A percentile compares a stretch with the other conserved stretches of the same genome.
phyloP scores from a whole-genome alignment of 2,113 vertebrate genomes.

The Marmota flaviventris region DNA sequence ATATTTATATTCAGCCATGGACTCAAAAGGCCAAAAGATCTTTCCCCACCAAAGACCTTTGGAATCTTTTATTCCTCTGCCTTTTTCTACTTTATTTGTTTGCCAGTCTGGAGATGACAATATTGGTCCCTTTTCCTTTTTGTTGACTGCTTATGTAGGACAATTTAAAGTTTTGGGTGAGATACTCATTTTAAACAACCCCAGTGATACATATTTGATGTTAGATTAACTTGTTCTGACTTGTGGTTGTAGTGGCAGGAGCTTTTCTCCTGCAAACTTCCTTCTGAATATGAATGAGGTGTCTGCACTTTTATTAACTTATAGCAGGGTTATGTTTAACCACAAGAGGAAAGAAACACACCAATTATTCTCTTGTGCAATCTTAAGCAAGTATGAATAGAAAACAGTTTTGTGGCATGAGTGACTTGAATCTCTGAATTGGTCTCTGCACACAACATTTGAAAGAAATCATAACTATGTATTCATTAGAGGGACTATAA shows the following conservation, averaged over 20 bases:
- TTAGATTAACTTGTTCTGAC: slow-evolving; percentile 31
- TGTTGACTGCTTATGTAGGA: neutral
- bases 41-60: neutral
- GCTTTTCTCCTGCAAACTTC: slow-evolving; percentile 49
- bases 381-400: slow-evolving; percentile 70
- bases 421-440: slow-evolving; percentile 76
- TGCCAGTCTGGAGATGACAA: neutral
- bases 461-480: slow-evolving; percentile 81
- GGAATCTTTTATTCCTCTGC: neutral
- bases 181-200: neutral
- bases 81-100: neutral
- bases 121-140: neutral
- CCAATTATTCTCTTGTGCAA: slow-evolving; percentile 66
- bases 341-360: slow-evolving; percentile 57
- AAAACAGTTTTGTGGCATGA: slow-evolving; percentile 70
- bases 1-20: neutral
- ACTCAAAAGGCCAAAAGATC: neutral
- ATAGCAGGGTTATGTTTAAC: slow-evolving; percentile 70
- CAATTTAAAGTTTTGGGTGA: neutral
- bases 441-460: slow-evolving; percentile 65
- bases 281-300: slow-evolving; percentile 56
- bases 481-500: slow-evolving; percentile 82
- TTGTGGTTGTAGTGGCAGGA: slow-evolving; percentile 46
- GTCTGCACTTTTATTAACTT: slow-evolving; percentile 68
- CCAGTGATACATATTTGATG: slow-evolving; percentile 38